These are phyloP conservation scores for Scaptodrosophila latifasciaeformis DNA, from an alignment of 2,888 invertebrate species.

Conservation along the genomic window DNA sequence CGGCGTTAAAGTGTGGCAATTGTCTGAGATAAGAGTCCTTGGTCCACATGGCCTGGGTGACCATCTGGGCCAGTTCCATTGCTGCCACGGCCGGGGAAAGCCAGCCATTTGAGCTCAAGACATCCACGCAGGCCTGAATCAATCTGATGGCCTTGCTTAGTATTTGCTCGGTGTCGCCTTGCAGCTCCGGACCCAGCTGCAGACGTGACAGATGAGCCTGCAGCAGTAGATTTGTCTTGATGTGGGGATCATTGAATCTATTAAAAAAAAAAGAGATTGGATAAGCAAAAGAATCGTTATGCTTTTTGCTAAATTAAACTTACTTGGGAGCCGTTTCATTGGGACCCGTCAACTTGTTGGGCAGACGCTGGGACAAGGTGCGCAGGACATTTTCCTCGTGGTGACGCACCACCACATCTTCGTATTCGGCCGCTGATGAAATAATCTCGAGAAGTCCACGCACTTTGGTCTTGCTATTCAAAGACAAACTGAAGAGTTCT, in stretches of 20 bases:
- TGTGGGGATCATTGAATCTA: constrained; percentile 96
- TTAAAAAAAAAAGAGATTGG: constrained; percentile 1
- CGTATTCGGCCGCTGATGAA: constrained; percentile 97
- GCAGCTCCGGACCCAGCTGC: constrained; percentile 96
- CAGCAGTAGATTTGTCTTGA: constrained; percentile 95
- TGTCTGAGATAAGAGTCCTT: constrained; percentile 98
- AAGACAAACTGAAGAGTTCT: constrained; percentile 97
- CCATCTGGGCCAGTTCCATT: constrained; percentile 99
- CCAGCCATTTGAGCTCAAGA: constrained; percentile 97
- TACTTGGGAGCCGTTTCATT: constrained; percentile 83
- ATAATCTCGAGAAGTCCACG: constrained; percentile 98
- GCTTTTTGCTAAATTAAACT: constrained; percentile 30
- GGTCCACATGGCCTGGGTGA: constrained; percentile 99
- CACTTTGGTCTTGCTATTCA: constrained; percentile 98
- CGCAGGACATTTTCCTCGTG: constrained; percentile 92
- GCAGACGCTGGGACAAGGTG: constrained; percentile 77
- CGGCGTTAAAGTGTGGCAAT: constrained; percentile 93
- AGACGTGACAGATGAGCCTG: constrained; percentile 97
- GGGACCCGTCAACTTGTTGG: constrained; percentile 79
- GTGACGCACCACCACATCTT: constrained; percentile 94
- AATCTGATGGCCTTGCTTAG: constrained; percentile 88
- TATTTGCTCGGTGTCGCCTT: constrained; percentile 95
- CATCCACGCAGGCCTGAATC: constrained; percentile 97
- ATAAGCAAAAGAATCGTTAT: no score
- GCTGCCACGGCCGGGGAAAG: constrained; percentile 97